These are phyloP conservation scores for Ifrita kowaldi DNA, from an alignment of 2,113 vertebrate species.

Conservation along the genomic window DNA sequence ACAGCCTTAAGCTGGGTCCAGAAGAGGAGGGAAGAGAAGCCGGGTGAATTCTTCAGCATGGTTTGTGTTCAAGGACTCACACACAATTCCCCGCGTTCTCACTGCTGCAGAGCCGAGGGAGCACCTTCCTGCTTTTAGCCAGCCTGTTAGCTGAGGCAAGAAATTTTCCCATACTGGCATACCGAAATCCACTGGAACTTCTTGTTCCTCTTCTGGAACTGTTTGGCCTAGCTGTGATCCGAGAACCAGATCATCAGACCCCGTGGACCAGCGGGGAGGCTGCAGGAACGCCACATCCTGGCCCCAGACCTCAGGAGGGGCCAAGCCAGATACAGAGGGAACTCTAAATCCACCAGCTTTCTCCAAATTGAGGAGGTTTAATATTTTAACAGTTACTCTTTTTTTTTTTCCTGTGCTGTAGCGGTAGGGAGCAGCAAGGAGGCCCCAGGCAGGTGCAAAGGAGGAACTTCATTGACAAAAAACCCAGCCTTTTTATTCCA, in stretches of 20 bases:
- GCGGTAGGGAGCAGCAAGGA: no score
- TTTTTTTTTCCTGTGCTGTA: not conserved
- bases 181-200: fast-evolving
- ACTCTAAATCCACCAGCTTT: not conserved
- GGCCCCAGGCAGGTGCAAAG: no score
- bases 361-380: not conserved
- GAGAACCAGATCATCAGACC: not conserved
- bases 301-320: not conserved
- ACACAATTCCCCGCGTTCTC: not conserved
- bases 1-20: not conserved
- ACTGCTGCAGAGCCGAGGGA: not conserved
- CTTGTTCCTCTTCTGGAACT: not conserved
- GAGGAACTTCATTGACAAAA: no score
- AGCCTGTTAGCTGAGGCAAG: not conserved
- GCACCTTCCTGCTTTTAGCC: not conserved
- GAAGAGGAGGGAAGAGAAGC: not conserved
- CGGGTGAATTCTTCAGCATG: fast-evolving
- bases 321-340: not conserved
- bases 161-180: not conserved
- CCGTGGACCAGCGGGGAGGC: not conserved
- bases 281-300: fast-evolving
- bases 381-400: not conserved
- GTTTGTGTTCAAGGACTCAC: not conserved
- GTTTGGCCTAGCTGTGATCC: not conserved
- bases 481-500: no score